Evolutionary conservation across 2,113 vertebrate species (phyloP), one percentile per base, ranked within the genome.

Genomic region (Crypturellus undulatus): DNA sequence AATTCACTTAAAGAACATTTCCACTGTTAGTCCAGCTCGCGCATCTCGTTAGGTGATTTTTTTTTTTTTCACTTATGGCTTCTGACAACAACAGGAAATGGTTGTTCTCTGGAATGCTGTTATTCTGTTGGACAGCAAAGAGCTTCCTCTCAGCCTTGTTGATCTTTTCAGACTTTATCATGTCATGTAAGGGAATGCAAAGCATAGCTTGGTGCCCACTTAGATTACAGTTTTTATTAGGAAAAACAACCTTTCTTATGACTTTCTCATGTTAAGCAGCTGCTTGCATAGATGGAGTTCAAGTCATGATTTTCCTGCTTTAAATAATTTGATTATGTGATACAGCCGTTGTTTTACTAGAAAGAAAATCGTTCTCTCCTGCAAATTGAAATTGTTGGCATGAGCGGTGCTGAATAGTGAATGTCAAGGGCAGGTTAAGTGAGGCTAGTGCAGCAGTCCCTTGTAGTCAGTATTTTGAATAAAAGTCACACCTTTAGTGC

Each of bases 241-340:
- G 51, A 49, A 19, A 71, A 28, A 18, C 26, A 87, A 68, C 59
- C 1, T 38, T 38, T 38, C 38, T 38, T 9, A 1, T 3, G 1
- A 79, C 56, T 92, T 79, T 43, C 43, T 87, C 3, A 0, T 76
- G 42, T 68, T 40, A 34, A 84, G 52, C 81, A 77, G 67, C 43
- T 30, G 71, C 26, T 68, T 58, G 7, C 7, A 49, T 60, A 51
- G 47, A 20, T 77, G 22, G 56, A 47, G 7, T 60, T 88, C 28
- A 21, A 89, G 36, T 83, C 56, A 95, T 28, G 77, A 64, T 75
- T 75, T 54, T 40, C 26, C 47, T 81, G 65, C 79, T 95, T 63
- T 15, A 54, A 76, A 20, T 80, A n/a, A 67, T 51, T 32, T 34
- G 71, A 7, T 12, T 60, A 20, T 52, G 58, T 45, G 59, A 45